Evolutionary conservation across 2,113 vertebrate genomes (phyloP), one percentile per base, ranked within the genome.

Genomic region (Varanus komodoensis): DNA sequence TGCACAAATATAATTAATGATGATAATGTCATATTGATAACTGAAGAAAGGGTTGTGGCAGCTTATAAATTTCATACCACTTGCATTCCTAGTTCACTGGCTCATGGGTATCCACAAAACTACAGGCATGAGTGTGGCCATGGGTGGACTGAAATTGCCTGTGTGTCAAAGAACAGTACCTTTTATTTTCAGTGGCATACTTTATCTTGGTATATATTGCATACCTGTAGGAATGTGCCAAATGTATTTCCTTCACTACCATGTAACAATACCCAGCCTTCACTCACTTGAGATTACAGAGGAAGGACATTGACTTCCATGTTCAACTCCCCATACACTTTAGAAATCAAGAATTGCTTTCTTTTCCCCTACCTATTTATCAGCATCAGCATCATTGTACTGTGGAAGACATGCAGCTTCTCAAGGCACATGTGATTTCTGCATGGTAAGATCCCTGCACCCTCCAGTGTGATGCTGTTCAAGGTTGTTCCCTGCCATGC

Each of bases 401-500:
- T 4, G 44, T 78, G 34, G 17, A 78, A 77, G n/a, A 61, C n/a
- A 34, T 34, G 34, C n/a, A 27, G 9, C 23, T 81, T 77, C 57
- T 25, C 71, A 67, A n/a, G 29, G 23, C 15, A 29, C 27, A 77
- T 61, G 54, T 25, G n/a, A 29, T 68, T 32, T 23, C 7, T 84
- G 61, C 32, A 34, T 21, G 14, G 14, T 64, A 52, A 54, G 32
- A 21, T n/a, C 57, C 29, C 7, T 15, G 27, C n/a, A 50, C 44
- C 77, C 50, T 4, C 32, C 23, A 21, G 29, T 29, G 2, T 54
- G 87, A 82, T 87, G 82, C 29, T 44, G 8, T 89, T 73, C 3
- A 86, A 82, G 87, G 82, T n/a, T 44, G 8, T 89, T 73, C 3
- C 71, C 87, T 48, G 74, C 87, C 57, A 79, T 91, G 64, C 61